phyloP scores from a whole-genome alignment of 2,797 vertebrate genomes.

The Lepilemur septentrionalis region DNA sequence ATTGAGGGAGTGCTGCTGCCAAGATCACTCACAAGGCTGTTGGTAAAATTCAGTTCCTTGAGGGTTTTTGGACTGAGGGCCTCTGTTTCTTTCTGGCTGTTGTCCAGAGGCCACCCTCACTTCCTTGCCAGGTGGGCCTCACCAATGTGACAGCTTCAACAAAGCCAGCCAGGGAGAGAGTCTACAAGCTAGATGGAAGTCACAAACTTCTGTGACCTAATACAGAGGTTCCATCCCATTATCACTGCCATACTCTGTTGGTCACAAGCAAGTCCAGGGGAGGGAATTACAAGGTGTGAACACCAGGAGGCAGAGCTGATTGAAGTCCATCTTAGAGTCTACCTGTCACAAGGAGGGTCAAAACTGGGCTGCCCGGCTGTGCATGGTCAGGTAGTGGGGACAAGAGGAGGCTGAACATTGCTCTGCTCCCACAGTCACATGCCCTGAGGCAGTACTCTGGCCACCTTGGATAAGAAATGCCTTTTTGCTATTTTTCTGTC shows the following conservation, averaged over 20 bases:
- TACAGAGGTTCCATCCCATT: neutral
- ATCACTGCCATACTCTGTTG: neutral
- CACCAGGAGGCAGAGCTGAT: neutral
- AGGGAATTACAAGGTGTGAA: neutral
- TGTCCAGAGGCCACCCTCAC: neutral
- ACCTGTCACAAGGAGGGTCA: neutral
- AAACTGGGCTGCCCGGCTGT: neutral
- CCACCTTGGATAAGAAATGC: neutral
- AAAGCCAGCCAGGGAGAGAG: neutral
- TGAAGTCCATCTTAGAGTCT: neutral
- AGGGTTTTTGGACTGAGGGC: neutral
- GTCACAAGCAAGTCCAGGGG: neutral
- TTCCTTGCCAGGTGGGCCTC: neutral
- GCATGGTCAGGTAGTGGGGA: neutral
- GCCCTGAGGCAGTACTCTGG: neutral
- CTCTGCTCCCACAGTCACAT: neutral
- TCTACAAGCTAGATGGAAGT: neutral
- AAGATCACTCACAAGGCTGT: neutral
- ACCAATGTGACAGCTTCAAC: neutral
- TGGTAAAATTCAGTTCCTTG: neutral
- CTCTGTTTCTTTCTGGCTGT: neutral
- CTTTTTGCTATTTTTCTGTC: neutral
- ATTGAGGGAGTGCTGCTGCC: neutral
- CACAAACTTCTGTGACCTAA: neutral
- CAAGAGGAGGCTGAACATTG: neutral